phyloP scores from a whole-genome alignment of 2,797 vertebrate species.

The Onychomys torridus region DNA sequence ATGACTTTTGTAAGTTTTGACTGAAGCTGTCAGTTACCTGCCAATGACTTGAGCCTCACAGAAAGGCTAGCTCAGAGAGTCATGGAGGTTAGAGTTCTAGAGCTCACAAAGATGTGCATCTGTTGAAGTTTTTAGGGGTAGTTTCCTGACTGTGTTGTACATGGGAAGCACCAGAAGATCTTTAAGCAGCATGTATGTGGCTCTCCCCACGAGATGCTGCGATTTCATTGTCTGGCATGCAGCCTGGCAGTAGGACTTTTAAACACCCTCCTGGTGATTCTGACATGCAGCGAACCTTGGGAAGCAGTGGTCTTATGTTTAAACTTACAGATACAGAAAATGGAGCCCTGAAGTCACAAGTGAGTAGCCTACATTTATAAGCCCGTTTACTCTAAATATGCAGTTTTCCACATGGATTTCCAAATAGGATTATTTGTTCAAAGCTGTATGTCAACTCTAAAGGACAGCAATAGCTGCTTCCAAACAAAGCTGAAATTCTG shows the following conservation, averaged over 20 bases:
- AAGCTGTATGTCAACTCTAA: slow-evolving; percentile 13
- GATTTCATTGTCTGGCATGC: slow-evolving; percentile 5
- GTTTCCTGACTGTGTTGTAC: neutral
- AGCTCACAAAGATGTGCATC: neutral
- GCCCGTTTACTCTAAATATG: slow-evolving; percentile 9
- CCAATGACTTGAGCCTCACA: neutral
- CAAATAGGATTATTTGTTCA: neutral
- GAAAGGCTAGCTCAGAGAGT: neutral
- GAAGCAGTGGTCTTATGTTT: neutral
- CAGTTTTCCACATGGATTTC: neutral
- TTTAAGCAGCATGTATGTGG: neutral
- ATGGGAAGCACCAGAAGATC: neutral
- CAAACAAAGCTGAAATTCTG: neutral
- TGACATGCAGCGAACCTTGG: neutral
- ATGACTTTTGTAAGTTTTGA: neutral
- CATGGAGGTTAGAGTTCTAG: neutral
- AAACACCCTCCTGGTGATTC: slow-evolving; percentile 6
- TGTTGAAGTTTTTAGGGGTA: neutral
- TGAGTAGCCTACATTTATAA: slow-evolving; percentile 8
- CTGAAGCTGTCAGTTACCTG: neutral
- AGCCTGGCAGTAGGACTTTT: neutral
- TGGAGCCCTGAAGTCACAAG: neutral
- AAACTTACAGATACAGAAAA: slow-evolving; percentile 6
- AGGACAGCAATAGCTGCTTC: neutral
- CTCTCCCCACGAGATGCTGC: neutral